Base-by-base conservation (phyloP, 2,888 invertebrate genomes). In the Agonopterix subpropinquella region DNA sequence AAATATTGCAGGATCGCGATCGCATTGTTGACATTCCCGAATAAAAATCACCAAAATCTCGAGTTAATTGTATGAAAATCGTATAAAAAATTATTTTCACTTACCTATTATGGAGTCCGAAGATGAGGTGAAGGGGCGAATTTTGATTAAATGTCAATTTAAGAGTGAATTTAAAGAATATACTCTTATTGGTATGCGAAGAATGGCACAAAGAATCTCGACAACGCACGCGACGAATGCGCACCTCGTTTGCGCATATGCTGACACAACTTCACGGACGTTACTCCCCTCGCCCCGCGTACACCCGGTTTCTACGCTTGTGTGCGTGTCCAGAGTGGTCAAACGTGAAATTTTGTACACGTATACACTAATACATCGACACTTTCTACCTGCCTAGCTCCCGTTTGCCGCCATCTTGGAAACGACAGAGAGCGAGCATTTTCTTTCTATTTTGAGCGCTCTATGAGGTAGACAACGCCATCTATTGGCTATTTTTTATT, bases 201-300 rank as follows among this genome's bases (percentile, higher is more conserved):
- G 96, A 96, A 96, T 96, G 96, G 94, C 95, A 95, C 95, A 96
- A 96, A 95, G 96, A 96, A 96, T 96, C 95, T 92, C 92, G 94
- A 95, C 95, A 95, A 96, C 95, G 95, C 95, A 94, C 91, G 92
- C 92, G 91, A 90, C 92, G 91, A 92, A 90, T 91, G 94, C 94
- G 94, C 94, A 94, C 89, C 91, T 91, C 90, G 91, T 91, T 91
- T 92, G 93, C 94, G 93, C 93, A 93, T 90, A 90, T 92, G 91
- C 92, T 91, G 92, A 92, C 91, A 89, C 91, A 90, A 90, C 90
- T 91, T 87, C 88, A 87, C 76, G 86, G 87, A 86, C 86, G 85
- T 87, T 80, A 70, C 84, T 74, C 86, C 88, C 85, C 80, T 78
- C 74, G 70, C 83, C 86, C 85, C 89, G 83, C 85, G 67, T 71